Evolutionary conservation across 2,797 vertebrate species (phyloP).

Genomic region (Coranthus polyacanthus): DNA sequence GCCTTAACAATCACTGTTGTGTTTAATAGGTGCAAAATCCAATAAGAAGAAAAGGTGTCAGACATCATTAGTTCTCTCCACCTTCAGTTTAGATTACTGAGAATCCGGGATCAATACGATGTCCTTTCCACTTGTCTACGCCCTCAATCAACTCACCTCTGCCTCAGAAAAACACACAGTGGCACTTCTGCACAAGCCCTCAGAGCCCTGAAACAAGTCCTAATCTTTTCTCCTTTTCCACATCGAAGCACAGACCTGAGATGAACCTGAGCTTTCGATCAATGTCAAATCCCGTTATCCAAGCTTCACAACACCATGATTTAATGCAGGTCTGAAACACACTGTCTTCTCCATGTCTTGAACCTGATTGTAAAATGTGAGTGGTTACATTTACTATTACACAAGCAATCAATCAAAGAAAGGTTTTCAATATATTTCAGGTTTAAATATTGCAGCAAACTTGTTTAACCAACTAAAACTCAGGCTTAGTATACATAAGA

Average conservation of each 20-base stretch:
- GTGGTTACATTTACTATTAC: no score
- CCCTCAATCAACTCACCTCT: slow-evolving; percentile 40
- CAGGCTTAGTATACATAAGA: no score
- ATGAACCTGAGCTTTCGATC: background rate
- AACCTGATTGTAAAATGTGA: no score
- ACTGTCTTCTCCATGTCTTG: background rate
- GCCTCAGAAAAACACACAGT: slow-evolving; percentile 36
- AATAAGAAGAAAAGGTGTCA: slow-evolving; percentile 39
- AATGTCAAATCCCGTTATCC: background rate
- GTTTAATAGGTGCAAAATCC: slow-evolving; percentile 52
- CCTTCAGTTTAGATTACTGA: slow-evolving; percentile 42
- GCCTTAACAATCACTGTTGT: slow-evolving; percentile 21
- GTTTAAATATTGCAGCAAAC: no score
- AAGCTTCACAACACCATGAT: background rate
- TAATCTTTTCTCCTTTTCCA: background rate
- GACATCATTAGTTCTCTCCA: slow-evolving; percentile 57
- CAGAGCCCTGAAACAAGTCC: slow-evolving; percentile 3
- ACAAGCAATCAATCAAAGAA: no score
- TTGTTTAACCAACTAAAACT: no score
- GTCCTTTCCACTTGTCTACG: slow-evolving; percentile 18
- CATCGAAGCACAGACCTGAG: background rate
- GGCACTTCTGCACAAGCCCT: slow-evolving; percentile 7
- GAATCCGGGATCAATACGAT: slow-evolving; percentile 55
- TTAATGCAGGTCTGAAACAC: background rate
- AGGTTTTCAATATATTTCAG: no score